Percentiles rank a stretch among this genome's conserved stretches.
phyloP scores from a whole-genome alignment of 1,140 invertebrate genomes.

The Diuraphis noxia region DNA sequence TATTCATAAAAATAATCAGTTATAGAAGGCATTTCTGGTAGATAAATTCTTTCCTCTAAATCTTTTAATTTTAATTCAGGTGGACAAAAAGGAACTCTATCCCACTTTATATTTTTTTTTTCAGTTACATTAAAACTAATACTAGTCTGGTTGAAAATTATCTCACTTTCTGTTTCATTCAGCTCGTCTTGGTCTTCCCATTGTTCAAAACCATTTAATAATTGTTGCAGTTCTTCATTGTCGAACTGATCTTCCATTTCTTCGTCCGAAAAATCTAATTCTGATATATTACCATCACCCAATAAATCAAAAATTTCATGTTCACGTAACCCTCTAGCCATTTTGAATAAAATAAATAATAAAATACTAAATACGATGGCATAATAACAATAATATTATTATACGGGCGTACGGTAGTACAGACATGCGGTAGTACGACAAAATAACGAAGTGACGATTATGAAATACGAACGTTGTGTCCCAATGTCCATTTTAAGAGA shows the following conservation, averaged over 20 bases:
- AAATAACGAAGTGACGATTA: background rate
- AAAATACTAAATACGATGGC: no score
- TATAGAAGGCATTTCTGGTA: background rate
- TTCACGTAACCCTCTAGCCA: background rate
- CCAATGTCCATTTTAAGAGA: background rate
- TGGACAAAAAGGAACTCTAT: background rate
- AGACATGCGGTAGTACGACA: no score
- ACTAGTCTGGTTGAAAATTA: background rate
- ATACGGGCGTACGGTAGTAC: no score
- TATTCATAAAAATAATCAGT: background rate
- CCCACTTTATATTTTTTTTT: slow-evolving; percentile 17
- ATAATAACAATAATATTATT: background rate
- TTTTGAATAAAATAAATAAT: background rate
- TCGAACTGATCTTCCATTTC: background rate
- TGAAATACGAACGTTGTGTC: background rate
- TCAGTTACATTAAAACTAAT: background rate
- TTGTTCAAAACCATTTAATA: background rate
- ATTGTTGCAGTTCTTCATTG: background rate
- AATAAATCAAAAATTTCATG: slow-evolving; percentile 1
- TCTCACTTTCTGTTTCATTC: background rate
- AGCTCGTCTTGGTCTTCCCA: background rate
- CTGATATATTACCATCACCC: background rate
- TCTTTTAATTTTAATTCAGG: background rate
- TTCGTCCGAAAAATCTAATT: background rate
- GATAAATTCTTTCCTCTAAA: background rate